Conservation (phyloP, 1,140 invertebrate genomes). For the Lerema accius region DNA sequence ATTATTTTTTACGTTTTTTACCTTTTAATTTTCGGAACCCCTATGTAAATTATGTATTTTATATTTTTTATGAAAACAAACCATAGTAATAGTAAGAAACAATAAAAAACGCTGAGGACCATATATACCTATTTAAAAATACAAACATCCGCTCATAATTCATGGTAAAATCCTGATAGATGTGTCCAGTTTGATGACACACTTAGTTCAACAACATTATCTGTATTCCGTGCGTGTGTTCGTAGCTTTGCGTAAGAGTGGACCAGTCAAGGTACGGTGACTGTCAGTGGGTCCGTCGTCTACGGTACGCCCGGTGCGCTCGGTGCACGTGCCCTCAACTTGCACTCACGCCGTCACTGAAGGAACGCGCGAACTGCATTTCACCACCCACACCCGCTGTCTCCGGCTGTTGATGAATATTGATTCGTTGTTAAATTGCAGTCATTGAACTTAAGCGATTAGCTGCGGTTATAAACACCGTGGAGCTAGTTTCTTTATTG, state of each 20-base stretch:
- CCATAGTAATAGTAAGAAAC: no score
- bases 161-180: not conserved
- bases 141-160: no score
- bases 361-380: slow-evolving; percentile 30
- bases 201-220: slow-evolving; percentile 13
- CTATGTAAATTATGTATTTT: no score
- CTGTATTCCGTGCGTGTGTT: slow-evolving; percentile 23
- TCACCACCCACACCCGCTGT: slow-evolving; percentile 27
- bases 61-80: no score
- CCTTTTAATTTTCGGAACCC: no score
- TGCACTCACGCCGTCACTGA: slow-evolving; percentile 13
- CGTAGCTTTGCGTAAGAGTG: slow-evolving; percentile 35
- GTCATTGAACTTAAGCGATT: slow-evolving; percentile 19
- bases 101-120: no score
- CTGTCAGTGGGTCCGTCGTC: slow-evolving; percentile 1
- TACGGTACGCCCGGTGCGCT: slow-evolving; percentile 26
- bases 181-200: slow-evolving; percentile 13
- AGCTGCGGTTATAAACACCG: not conserved
- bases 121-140: no score
- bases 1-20: no score
- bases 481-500: not conserved
- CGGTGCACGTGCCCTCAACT: slow-evolving; percentile 43
- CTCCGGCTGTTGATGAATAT: slow-evolving; percentile 31
- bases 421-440: slow-evolving; percentile 24
- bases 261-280: not conserved